phyloP scores from a whole-genome alignment of 1,140 invertebrate genomes.

The Hypothenemus hampei region DNA sequence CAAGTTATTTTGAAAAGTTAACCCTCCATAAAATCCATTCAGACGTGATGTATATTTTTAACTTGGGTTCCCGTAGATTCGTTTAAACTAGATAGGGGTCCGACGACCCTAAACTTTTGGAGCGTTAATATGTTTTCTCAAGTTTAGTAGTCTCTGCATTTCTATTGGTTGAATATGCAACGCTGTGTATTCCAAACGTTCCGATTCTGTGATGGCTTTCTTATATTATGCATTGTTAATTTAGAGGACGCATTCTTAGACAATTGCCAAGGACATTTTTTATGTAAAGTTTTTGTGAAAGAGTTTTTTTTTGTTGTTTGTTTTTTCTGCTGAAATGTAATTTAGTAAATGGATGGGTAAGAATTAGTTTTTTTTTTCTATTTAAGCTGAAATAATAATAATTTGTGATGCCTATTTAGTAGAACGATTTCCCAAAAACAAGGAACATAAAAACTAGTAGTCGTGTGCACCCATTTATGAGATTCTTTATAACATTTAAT shows the following conservation, averaged over 20 bases:
- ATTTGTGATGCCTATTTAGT: too few relatives aligned
- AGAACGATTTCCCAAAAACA: too few relatives aligned
- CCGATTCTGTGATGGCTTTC: conserved; percentile 9
- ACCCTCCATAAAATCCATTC: conserved; percentile 11
- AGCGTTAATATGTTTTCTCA: conserved; percentile 20
- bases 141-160: conserved; percentile 32
- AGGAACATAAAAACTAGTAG: too few relatives aligned
- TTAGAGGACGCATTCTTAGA: conserved; percentile 9
- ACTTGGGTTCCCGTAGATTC: conserved; percentile 4
- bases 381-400: too few relatives aligned
- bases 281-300: conserved; percentile 8
- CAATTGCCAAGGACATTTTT: conserved; percentile 19
- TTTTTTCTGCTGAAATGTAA: too few relatives aligned
- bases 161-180: conserved; percentile 38
- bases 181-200: conserved; percentile 31
- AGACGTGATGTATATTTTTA: conserved; percentile 23
- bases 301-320: not conserved
- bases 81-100: conserved; percentile 20
- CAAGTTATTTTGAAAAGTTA: too few relatives aligned
- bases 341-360: too few relatives aligned
- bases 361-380: too few relatives aligned
- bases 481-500: too few relatives aligned
- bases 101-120: conserved; percentile 8
- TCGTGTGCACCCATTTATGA: too few relatives aligned
- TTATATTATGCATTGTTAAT: conserved; percentile 26